Conservation (phyloP, 1,140 invertebrate species). For the Phymastichus coffea region DNA sequence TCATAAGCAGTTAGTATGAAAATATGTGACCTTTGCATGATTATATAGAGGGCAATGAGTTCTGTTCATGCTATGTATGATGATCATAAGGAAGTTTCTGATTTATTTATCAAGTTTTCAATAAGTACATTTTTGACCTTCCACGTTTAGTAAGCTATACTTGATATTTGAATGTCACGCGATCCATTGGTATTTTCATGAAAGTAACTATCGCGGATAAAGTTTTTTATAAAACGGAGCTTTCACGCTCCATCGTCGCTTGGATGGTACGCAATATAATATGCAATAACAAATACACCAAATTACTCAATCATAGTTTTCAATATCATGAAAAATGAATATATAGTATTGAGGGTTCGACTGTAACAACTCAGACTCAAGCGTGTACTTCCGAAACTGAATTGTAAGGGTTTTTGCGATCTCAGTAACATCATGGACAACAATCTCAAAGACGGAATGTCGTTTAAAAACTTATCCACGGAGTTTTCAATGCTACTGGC, state of each 20-base stretch:
- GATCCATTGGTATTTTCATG: neutral
- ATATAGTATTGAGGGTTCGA: neutral
- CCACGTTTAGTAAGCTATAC: neutral
- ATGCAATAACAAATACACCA: neutral
- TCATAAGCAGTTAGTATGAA: too few relatives aligned
- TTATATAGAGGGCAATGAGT: too few relatives aligned
- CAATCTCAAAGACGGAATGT: neutral
- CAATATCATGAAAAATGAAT: neutral
- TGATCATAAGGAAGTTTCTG: too few relatives aligned
- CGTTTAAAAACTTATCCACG: neutral
- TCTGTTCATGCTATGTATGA: too few relatives aligned
- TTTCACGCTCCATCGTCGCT: too few relatives aligned
- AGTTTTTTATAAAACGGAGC: neutral
- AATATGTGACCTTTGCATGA: too few relatives aligned
- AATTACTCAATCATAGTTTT: neutral
- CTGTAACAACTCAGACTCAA: neutral
- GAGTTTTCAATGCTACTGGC: neutral
- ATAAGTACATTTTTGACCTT: neutral
- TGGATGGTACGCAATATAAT: neutral
- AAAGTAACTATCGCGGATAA: neutral
- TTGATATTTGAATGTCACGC: neutral
- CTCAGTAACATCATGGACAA: neutral
- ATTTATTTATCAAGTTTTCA: neutral
- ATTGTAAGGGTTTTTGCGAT: neutral
- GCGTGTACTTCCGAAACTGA: neutral